A percentile compares a stretch with the other conserved stretches of the same genome.
Conservation (phyloP, 2,797 vertebrate species). For the Eleutherodactylus coqui region DNA sequence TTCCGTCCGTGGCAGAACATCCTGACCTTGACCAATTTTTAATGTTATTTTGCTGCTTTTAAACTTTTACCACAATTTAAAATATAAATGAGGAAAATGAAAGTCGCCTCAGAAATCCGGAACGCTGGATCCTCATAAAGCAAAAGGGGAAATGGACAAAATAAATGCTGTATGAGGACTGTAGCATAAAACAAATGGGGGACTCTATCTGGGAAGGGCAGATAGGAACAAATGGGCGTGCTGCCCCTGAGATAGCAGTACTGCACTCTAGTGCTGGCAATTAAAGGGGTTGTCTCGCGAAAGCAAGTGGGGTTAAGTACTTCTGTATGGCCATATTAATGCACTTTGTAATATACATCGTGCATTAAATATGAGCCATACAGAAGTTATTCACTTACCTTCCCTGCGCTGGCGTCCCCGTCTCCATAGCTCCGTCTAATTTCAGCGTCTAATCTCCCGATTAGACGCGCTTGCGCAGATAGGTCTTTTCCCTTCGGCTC, state of each 20-base stretch:
- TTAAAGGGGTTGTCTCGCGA: neutral
- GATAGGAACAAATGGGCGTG: neutral
- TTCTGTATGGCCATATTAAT: too few species aligned
- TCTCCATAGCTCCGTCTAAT: too few species aligned
- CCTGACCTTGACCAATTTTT: conserved; percentile 13
- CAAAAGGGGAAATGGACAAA: neutral
- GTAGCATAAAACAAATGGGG: neutral
- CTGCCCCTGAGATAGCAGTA: too few species aligned
- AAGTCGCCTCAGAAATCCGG: neutral
- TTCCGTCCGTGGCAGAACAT: neutral
- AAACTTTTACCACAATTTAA: neutral
- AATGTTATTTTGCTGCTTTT: neutral
- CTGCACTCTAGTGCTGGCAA: too few species aligned
- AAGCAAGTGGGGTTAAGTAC: too few species aligned
- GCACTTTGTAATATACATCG: too few species aligned
- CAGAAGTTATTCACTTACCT: too few species aligned
- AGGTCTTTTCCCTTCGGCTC: too few species aligned
- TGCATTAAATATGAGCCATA: too few species aligned
- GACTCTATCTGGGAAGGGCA: neutral
- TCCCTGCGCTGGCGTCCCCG: too few species aligned
- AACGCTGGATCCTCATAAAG: neutral
- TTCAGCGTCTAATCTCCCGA: too few species aligned
- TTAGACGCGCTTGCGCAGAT: too few species aligned
- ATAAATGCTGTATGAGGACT: neutral
- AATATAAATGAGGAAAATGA: neutral